These are phyloP conservation scores for Enteromius radiatus DNA, from an alignment of 2,797 vertebrate species.

Conservation along the genomic window DNA sequence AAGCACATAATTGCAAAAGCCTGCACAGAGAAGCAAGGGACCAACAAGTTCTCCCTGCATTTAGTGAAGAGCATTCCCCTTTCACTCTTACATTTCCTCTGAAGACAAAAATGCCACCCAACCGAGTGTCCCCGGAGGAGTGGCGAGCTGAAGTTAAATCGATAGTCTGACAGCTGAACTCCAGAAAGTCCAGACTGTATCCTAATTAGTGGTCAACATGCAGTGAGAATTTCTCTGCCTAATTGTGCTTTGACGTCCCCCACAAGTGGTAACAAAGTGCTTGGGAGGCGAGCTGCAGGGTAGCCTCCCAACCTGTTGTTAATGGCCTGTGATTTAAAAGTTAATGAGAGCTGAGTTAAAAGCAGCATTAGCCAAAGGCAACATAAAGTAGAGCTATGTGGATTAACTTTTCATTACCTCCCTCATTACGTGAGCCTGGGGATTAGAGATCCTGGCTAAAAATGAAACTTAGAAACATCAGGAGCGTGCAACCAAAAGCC, in stretches of 20 bases:
- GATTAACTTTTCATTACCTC: constrained; percentile 84
- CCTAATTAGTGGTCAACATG: constrained; percentile 74
- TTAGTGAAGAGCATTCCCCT: constrained; percentile 6
- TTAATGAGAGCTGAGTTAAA: constrained; percentile 82
- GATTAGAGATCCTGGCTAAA: constrained; percentile 77
- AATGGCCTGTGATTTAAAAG: constrained; percentile 81
- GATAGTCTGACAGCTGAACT: constrained; percentile 74
- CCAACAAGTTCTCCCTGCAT: constrained; percentile 52
- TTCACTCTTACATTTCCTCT: constrained; percentile 2
- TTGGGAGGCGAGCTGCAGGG: constrained; percentile 67
- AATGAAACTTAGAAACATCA: constrained; percentile 77
- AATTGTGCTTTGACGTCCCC: constrained; percentile 77
- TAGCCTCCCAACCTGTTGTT: constrained; percentile 79
- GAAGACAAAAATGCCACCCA: constrained; percentile 46
- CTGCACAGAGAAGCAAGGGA: constrained; percentile 34
- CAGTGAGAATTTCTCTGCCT: constrained; percentile 67
- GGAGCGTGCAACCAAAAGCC: constrained; percentile 66
- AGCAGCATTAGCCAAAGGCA: constrained; percentile 81
- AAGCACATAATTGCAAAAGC: not conserved
- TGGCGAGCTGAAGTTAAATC: constrained; percentile 70
- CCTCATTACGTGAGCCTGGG: constrained; percentile 78
- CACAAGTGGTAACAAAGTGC: constrained; percentile 63
- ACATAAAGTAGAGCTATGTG: constrained; percentile 77
- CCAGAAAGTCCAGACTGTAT: constrained; percentile 70
- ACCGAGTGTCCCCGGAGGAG: constrained; percentile 58